Conservation (phyloP, 1,140 invertebrate genomes). For the Diorhabda carinulata region DNA sequence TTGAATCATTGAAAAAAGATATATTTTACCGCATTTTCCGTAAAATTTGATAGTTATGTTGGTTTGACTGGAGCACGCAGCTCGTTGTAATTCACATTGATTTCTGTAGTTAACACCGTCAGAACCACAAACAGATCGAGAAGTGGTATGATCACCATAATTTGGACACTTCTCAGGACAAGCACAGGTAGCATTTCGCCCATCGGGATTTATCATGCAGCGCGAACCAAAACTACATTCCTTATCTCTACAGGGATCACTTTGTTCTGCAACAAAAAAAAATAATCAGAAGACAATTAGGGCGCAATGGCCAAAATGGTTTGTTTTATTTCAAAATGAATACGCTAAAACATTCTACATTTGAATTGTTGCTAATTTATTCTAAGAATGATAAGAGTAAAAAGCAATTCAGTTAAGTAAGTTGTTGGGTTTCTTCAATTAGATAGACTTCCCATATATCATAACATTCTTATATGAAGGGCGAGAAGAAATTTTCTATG, state of each 20-base stretch:
- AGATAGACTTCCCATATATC: too few relatives aligned
- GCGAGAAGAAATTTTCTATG: too few relatives aligned
- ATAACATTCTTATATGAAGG: too few relatives aligned
- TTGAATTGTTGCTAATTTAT: too few relatives aligned
- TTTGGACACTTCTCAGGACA: slow-evolving; percentile 72
- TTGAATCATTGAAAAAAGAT: too few relatives aligned
- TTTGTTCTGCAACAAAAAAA: slow-evolving; percentile 61
- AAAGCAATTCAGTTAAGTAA: too few relatives aligned
- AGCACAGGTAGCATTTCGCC: slow-evolving; percentile 66
- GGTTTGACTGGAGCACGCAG: slow-evolving; percentile 67
- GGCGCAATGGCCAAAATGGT: too few relatives aligned
- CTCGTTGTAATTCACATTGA: slow-evolving; percentile 74
- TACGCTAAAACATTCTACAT: too few relatives aligned
- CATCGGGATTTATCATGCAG: slow-evolving; percentile 73
- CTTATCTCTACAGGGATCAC: slow-evolving; percentile 71
- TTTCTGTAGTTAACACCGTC: slow-evolving; percentile 72
- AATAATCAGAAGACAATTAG: neutral
- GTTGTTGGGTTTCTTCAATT: too few relatives aligned
- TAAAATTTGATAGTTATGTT: slow-evolving; percentile 83
- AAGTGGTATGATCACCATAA: slow-evolving; percentile 75
- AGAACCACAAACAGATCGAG: slow-evolving; percentile 68
- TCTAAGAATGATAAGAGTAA: too few relatives aligned
- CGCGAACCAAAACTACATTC: slow-evolving; percentile 70
- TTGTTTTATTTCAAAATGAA: too few relatives aligned
- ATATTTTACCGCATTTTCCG: slow-evolving; percentile 81